phyloP scores from a whole-genome alignment of 2,888 invertebrate species.

The Selenia dentaria region DNA sequence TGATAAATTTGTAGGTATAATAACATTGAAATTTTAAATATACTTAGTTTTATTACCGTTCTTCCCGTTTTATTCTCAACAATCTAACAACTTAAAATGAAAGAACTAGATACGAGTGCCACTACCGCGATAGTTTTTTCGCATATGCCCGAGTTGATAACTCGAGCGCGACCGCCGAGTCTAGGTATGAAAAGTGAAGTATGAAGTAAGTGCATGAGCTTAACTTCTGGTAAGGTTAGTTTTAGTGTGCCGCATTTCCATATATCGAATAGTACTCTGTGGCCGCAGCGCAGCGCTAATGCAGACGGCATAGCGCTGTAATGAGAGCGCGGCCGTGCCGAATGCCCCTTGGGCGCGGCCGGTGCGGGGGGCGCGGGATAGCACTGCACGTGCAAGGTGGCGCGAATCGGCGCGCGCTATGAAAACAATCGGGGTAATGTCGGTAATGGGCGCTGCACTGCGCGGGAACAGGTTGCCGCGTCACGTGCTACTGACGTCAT shows the following conservation, averaged over 20 bases:
- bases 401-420: conserved; percentile 38
- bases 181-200: too few relatives aligned
- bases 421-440: conserved; percentile 4
- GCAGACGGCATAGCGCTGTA: conserved; percentile 43
- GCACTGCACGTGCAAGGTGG: conserved; percentile 42
- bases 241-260: conserved; percentile 6
- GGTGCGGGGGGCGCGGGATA: background rate
- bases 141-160: too few relatives aligned
- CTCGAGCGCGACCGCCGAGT: too few relatives aligned
- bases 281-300: conserved; percentile 16
- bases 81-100: too few relatives aligned
- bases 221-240: background rate
- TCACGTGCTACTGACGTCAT: conserved; percentile 22
- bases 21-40: too few relatives aligned
- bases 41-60: too few relatives aligned
- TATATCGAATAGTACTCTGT: too few relatives aligned
- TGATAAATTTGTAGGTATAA: too few relatives aligned
- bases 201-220: too few relatives aligned
- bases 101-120: too few relatives aligned
- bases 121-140: too few relatives aligned
- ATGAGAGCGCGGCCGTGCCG: conserved; percentile 42
- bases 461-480: conserved; percentile 25
- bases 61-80: too few relatives aligned
- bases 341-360: background rate
- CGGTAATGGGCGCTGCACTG: conserved; percentile 13